Base-by-base conservation (phyloP, 1,140 invertebrate species). In the Aethina tumida region DNA sequence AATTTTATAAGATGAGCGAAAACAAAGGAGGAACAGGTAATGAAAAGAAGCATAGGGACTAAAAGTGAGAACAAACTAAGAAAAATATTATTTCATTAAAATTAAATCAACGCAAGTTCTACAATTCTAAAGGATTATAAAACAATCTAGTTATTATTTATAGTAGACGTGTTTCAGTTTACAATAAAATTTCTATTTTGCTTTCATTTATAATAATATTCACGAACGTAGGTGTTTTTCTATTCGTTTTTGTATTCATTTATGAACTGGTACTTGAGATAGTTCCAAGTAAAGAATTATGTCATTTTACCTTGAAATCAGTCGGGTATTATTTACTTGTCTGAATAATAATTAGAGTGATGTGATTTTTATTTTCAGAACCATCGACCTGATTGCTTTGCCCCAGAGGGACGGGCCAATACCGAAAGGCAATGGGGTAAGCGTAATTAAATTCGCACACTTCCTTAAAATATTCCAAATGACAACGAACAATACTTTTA, bases 351-450 rank as follows among this genome's bases (percentile, higher is more conserved):
- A n/a, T n/a, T n/a, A n/a, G n/a, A n/a, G n/a, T n/a, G n/a, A n/a
- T n/a, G n/a, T n/a, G 34, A 35, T 38, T 21, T 37, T 40, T 26
- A 26, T 39, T 55, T 48, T 20, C 37, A 59, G 56, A 26, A 59
- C 56, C n/a, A 41, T 56, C 19, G 55, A 59, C 35, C 39, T 59
- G 2, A 35, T 59, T 12, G 46, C 48, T 32, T 45, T 48, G 24
- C 41, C 50, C 32, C 49, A 59, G 17, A 46, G 50, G 37, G n/a
- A 19, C 15, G 43, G 41, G 25, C 28, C 39, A 10, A 38, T 49
- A 12, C 53, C 49, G 12, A 28, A 39, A 24, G 55, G 56, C 35
- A 59, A 59, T 47, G 56, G 53, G 20, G 56, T 59, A 43, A 53
- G 56, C 37, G 24, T 14, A 27, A 13, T n/a, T 30, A 24, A 3